Evolutionary conservation across 1,140 invertebrate genomes (phyloP).

Genomic region (Agrilus planipennis): DNA sequence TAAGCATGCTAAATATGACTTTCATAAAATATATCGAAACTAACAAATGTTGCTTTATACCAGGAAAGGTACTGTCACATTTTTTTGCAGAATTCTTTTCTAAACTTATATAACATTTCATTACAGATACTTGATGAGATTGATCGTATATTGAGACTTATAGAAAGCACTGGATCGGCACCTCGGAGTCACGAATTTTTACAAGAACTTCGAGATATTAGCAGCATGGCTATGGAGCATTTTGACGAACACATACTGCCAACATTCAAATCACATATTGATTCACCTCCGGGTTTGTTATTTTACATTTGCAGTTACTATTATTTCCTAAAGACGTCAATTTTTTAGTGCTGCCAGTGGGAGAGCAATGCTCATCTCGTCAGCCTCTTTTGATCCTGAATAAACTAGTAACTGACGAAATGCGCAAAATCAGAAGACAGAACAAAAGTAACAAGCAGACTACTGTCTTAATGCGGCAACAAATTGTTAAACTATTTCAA

Average conservation of each 20-base stretch:
- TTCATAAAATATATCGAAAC: conserved; percentile 77
- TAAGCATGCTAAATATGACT: conserved; percentile 87
- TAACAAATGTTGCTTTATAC: conserved; percentile 82
- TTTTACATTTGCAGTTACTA: no score
- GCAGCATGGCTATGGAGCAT: conserved; percentile 93
- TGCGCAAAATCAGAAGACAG: conserved; percentile 23
- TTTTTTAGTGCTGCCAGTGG: no score
- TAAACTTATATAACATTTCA: not conserved
- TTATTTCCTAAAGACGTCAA: no score
- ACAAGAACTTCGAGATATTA: conserved; percentile 81
- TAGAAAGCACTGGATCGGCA: conserved; percentile 53
- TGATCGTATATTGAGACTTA: conserved; percentile 54
- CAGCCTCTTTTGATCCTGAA: no score
- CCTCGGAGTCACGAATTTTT: conserved; percentile 74
- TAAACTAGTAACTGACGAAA: conserved; percentile 16
- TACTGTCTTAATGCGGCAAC: no score
- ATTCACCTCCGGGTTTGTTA: conserved; percentile 11
- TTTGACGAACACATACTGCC: conserved; percentile 85
- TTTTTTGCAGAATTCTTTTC: conserved; percentile 7
- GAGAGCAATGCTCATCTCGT: no score
- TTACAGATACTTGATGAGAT: conserved; percentile 60
- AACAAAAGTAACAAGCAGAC: conserved; percentile 13
- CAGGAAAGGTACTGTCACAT: conserved; percentile 60
- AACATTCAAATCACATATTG: conserved; percentile 25
- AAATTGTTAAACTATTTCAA: no score